Conservation (phyloP, 2,888 invertebrate genomes). For the Anoplius nigerrimus region DNA sequence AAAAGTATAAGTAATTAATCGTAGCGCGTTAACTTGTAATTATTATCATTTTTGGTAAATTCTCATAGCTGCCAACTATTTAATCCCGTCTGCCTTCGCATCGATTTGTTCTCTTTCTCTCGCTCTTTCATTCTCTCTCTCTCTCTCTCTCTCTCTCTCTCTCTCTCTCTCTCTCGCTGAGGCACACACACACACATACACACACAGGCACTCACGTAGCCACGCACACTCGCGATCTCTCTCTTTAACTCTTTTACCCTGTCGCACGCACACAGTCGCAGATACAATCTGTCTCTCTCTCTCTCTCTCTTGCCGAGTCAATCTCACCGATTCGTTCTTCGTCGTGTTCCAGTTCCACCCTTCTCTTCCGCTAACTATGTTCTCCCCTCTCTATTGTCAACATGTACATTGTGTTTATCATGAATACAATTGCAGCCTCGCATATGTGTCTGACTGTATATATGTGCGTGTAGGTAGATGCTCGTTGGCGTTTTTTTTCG, state of each 20-base stretch:
- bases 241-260: no score
- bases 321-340: slow-evolving; percentile 13
- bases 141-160: neutral
- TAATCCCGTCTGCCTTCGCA: neutral
- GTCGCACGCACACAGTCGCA: no score
- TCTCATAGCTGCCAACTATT: slow-evolving; percentile 21
- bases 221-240: no score
- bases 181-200: slow-evolving; percentile 31
- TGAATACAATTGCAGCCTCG: slow-evolving; percentile 22
- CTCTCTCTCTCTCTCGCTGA: slow-evolving; percentile 29
- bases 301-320: slow-evolving; percentile 13
- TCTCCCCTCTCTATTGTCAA: slow-evolving; percentile 49
- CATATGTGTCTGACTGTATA: slow-evolving; percentile 15
- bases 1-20: slow-evolving; percentile 47
- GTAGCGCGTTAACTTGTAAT: slow-evolving; percentile 58
- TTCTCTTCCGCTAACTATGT: slow-evolving; percentile 30
- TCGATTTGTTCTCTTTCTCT: slow-evolving; percentile 2
- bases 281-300: slow-evolving; percentile 21
- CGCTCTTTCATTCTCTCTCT: no score
- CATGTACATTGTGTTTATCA: slow-evolving; percentile 41
- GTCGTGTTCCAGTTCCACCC: slow-evolving; percentile 12
- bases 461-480: slow-evolving; percentile 30
- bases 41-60: slow-evolving; percentile 65
- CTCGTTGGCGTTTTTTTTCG: slow-evolving; percentile 7
- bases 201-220: slow-evolving; percentile 13